Evolutionary conservation across 2,113 vertebrate genomes (phyloP).

Genomic region (Chaetorhynchus papuensis): DNA sequence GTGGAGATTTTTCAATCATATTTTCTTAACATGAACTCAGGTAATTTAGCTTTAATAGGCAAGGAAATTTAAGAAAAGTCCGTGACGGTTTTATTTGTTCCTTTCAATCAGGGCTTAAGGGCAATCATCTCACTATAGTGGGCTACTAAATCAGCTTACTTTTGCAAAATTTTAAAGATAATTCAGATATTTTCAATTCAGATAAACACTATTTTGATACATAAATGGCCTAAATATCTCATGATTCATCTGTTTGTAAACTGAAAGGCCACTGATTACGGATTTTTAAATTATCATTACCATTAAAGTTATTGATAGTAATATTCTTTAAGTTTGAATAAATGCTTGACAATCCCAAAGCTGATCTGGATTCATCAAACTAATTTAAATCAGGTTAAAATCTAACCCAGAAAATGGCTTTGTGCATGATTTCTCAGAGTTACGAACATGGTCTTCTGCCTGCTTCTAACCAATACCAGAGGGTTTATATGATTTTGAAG

Average conservation of each 20-base stretch:
- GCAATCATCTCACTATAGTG: background rate
- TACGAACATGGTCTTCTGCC: background rate
- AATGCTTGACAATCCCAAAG: background rate
- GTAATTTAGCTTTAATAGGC: background rate
- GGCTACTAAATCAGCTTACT: background rate
- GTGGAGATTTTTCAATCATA: background rate
- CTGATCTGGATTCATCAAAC: background rate
- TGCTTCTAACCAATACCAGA: background rate
- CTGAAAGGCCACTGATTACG: background rate
- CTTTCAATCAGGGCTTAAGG: background rate
- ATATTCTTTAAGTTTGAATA: background rate
- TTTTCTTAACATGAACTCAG: background rate
- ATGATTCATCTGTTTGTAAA: background rate
- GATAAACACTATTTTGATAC: background rate
- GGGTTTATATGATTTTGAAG: background rate
- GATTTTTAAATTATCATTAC: background rate
- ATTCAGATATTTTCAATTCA: background rate
- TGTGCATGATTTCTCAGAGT: background rate
- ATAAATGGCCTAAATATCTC: background rate
- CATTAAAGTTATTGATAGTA: background rate
- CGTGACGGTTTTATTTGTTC: background rate
- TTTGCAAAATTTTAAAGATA: background rate
- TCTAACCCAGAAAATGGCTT: background rate
- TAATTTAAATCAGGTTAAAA: background rate
- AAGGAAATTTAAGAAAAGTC: background rate